Conservation (phyloP, 2,113 vertebrate genomes). For the Psophia crepitans region DNA sequence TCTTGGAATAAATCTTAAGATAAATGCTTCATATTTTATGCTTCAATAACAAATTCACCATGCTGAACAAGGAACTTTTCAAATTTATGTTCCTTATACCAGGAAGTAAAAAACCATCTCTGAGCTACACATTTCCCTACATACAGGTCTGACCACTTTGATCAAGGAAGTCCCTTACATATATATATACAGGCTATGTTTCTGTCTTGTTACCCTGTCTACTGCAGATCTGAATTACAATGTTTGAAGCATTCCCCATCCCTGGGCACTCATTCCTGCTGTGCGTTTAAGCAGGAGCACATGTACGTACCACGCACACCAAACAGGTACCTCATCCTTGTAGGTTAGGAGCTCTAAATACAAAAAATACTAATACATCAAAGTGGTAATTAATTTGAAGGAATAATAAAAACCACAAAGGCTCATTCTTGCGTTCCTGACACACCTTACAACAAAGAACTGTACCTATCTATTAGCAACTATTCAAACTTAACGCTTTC, state of each 20-base stretch:
- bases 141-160: background rate
- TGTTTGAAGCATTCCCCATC: background rate
- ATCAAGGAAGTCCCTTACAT: background rate
- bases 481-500: background rate
- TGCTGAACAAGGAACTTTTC: background rate
- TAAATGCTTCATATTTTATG: background rate
- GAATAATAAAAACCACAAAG: background rate
- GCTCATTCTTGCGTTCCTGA: background rate
- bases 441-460: background rate
- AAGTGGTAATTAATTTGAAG: background rate
- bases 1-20: background rate
- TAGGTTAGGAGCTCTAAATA: background rate
- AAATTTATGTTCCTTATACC: background rate
- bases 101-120: background rate
- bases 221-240: background rate
- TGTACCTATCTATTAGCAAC: background rate
- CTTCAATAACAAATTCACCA: background rate
- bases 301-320: background rate
- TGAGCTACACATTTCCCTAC: background rate
- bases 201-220: background rate
- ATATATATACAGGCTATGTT: rapidly evolving
- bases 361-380: background rate
- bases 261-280: background rate
- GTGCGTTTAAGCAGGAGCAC: background rate
- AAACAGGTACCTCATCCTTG: background rate